Percentiles rank a stretch among this genome's conserved stretches.
These are phyloP conservation scores for Drosophila prostipennis DNA, from an alignment of 2,888 invertebrate species.

Conservation along the genomic window DNA sequence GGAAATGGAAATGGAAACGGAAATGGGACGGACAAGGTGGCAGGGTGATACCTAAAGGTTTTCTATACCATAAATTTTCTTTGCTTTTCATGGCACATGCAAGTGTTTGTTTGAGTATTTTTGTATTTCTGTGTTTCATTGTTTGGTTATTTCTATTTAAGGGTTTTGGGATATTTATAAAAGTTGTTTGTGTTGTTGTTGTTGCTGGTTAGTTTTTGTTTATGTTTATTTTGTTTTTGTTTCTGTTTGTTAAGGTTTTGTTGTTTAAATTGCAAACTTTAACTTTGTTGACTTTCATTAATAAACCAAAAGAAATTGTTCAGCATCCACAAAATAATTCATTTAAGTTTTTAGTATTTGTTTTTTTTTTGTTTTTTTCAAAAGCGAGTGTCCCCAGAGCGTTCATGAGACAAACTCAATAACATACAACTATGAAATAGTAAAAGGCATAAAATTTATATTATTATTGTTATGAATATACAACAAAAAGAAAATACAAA, in stretches of 20 bases:
- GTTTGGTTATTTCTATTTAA: constrained; percentile 24
- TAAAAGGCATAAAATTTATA: constrained; percentile 44
- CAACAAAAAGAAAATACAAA: constrained; percentile 36
- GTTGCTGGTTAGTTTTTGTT: constrained; percentile 49
- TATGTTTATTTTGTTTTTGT: constrained; percentile 42
- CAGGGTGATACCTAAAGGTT: constrained; percentile 23
- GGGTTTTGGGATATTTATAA: constrained; percentile 20
- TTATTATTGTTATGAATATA: constrained; percentile 45
- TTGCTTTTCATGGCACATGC: constrained; percentile 26
- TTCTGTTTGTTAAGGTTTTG: constrained; percentile 40
- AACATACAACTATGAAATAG: constrained; percentile 73
- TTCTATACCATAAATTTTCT: constrained; percentile 3
- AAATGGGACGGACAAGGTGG: constrained; percentile 19
- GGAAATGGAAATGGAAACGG: constrained; percentile 23
- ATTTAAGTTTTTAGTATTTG: constrained; percentile 39
- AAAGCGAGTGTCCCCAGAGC: constrained; percentile 78
- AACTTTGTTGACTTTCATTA: constrained; percentile 42
- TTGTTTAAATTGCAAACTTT: constrained; percentile 61
- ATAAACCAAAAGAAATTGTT: constrained; percentile 54
- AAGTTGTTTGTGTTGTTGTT: constrained; percentile 46
- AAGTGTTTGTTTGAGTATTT: constrained; percentile 1
- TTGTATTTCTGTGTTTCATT: constrained; percentile 23
- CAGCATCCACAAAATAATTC: constrained; percentile 67
- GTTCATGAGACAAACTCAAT: constrained; percentile 77
- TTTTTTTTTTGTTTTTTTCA: constrained; percentile 45